Conservation (phyloP, 2,113 vertebrate genomes). For the human (Homo sapiens) region DNA sequence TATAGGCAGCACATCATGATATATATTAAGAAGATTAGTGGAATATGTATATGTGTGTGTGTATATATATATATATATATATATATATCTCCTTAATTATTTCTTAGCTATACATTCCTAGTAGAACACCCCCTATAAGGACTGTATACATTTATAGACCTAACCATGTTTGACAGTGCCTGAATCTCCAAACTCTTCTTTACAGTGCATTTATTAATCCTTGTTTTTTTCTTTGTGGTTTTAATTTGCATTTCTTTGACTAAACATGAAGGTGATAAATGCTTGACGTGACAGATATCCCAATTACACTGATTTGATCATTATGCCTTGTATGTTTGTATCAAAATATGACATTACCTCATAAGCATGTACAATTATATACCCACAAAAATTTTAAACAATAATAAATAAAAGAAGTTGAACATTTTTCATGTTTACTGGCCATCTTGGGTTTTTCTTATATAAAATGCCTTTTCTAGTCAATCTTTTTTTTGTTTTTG, state of each 20-base stretch:
- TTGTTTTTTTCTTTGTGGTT: not conserved
- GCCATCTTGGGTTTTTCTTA: not conserved
- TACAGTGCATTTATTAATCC: not conserved
- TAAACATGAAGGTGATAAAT: not conserved
- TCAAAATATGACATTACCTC: not conserved
- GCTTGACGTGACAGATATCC: not conserved
- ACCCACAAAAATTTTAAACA: not conserved
- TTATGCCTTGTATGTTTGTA: not conserved
- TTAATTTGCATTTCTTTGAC: not conserved
- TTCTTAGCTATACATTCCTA: not conserved
- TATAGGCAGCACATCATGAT: not conserved
- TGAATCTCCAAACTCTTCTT: not conserved
- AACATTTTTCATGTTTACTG: not conserved
- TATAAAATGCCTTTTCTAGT: not conserved
- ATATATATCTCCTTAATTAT: not conserved
- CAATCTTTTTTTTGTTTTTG: not conserved
- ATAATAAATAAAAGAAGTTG: not conserved
- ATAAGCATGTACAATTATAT: not conserved
- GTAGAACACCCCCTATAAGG: not conserved
- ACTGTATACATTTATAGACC: not conserved
- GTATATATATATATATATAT: not conserved
- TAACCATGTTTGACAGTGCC: not conserved
- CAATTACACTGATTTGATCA: not conserved
- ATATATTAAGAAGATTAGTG: not conserved
- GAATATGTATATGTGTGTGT: not conserved